phyloP scores from a whole-genome alignment of 2,113 vertebrate species.

The Charadrius vociferus region DNA sequence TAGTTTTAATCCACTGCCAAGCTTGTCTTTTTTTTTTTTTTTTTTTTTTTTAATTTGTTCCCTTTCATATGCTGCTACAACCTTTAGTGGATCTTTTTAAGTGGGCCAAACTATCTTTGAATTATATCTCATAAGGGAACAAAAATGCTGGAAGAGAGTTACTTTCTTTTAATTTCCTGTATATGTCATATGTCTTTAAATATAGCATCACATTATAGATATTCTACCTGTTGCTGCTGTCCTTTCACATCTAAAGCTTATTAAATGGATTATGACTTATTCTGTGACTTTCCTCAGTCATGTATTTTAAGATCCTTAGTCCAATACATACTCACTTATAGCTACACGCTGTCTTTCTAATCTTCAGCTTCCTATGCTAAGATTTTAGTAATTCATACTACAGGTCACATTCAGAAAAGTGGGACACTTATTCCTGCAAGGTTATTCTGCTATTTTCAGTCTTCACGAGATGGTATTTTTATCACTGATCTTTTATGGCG shows the following conservation, averaged over 20 bases:
- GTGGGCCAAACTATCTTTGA: neutral
- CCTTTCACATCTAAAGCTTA: neutral
- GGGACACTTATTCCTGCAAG: constrained; percentile 33
- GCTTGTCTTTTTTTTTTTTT: neutral
- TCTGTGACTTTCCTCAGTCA: neutral
- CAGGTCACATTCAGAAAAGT: constrained; percentile 42
- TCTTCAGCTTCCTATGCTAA: neutral
- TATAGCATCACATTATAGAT: neutral
- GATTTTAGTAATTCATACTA: constrained; percentile 7
- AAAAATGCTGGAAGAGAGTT: neutral
- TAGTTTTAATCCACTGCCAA: neutral
- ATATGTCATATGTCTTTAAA: neutral
- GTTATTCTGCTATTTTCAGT: constrained; percentile 23
- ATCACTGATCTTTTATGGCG: neutral
- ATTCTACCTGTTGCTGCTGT: neutral
- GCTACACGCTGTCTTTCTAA: neutral
- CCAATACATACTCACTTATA: neutral
- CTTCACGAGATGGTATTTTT: constrained; percentile 21
- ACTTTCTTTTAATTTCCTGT: neutral
- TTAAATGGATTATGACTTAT: neutral
- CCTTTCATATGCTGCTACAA: neutral
- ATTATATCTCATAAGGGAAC: neutral
- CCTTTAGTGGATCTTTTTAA: neutral
- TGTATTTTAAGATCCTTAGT: neutral
- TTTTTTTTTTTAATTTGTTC: neutral